Conservation (phyloP, 2,888 invertebrate species). For the Azorinus chamasolen region DNA sequence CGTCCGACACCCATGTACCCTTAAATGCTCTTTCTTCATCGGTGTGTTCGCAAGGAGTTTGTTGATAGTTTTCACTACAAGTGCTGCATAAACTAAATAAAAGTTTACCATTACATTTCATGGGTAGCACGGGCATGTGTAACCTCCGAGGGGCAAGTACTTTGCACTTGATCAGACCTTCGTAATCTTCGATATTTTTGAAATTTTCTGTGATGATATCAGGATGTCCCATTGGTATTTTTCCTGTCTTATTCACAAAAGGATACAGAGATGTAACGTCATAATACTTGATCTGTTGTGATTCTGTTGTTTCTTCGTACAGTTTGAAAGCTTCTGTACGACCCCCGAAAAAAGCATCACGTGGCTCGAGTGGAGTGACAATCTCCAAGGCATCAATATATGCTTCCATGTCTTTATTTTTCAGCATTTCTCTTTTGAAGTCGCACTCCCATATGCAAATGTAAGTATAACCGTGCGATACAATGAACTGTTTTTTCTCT, state of each 20-base stretch:
- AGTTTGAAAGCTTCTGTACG: conserved; percentile 67
- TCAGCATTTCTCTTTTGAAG: not conserved
- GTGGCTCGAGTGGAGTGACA: conserved; percentile 13
- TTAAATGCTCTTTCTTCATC: conserved; percentile 66
- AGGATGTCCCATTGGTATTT: conserved; percentile 73
- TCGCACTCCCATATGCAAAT: not conserved
- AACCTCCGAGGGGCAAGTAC: conserved; percentile 72
- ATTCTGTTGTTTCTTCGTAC: conserved; percentile 50
- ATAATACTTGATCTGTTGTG: conserved; percentile 69
- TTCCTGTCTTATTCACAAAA: conserved; percentile 66
- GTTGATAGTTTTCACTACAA: conserved; percentile 39
- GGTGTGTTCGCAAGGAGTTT: conserved; percentile 31
- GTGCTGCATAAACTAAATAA: conserved; percentile 83
- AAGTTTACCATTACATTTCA: conserved; percentile 76
- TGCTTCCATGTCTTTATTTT: not conserved
- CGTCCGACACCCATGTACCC: conserved; percentile 83
- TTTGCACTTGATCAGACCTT: conserved; percentile 73
- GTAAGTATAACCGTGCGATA: not conserved
- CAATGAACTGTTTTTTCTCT: conserved; percentile 10
- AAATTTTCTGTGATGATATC: conserved; percentile 70
- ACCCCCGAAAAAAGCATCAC: conserved; percentile 15
- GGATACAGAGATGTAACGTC: conserved; percentile 75
- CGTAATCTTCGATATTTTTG: conserved; percentile 57
- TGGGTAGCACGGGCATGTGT: conserved; percentile 79
- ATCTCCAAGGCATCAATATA: not conserved